phyloP scores from a whole-genome alignment of 2,797 vertebrate species.

The Pseudochromis fuscus region DNA sequence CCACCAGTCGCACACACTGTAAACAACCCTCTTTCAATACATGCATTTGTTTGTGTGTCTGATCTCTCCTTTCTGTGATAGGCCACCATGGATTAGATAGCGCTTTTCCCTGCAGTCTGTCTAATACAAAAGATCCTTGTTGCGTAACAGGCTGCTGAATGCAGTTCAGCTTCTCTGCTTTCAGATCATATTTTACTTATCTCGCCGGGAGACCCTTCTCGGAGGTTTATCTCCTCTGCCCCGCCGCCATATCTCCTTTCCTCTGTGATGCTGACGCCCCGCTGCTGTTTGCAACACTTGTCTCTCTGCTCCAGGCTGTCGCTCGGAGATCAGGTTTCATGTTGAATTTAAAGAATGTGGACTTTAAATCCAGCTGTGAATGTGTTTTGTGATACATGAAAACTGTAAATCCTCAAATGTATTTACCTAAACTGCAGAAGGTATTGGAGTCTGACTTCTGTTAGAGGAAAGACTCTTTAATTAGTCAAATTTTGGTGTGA shows the following conservation, averaged over 20 bases:
- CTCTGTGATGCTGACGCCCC: constrained; percentile 21
- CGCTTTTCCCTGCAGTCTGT: constrained; percentile 3
- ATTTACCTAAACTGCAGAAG: too few species aligned
- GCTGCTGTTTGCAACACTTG: constrained; percentile 10
- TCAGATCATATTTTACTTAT: constrained; percentile 54
- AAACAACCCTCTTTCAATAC: constrained; percentile 23
- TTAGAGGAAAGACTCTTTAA: too few species aligned
- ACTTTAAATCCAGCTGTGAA: constrained; percentile 1
- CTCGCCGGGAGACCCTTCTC: constrained; percentile 38
- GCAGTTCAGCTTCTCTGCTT: constrained; percentile 40
- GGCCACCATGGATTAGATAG: constrained; percentile 25
- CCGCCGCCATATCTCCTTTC: constrained; percentile 51
- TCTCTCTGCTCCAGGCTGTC: constrained; percentile 1
- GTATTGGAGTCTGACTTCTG: too few species aligned
- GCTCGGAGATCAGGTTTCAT: too few species aligned
- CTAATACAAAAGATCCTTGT: constrained; percentile 29
- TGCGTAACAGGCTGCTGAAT: constrained; percentile 43
- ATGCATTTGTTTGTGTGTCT: constrained; percentile 3
- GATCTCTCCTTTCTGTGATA: constrained; percentile 29
- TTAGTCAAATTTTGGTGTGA: too few species aligned
- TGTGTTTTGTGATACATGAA: background rate
- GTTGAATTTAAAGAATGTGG: background rate
- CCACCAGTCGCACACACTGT: constrained; percentile 11
- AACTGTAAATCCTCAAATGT: too few species aligned
- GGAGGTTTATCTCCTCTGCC: constrained; percentile 34